Evolutionary conservation across 1,140 invertebrate species (phyloP).

Genomic region (Aphaenogaster ashmeadi): DNA sequence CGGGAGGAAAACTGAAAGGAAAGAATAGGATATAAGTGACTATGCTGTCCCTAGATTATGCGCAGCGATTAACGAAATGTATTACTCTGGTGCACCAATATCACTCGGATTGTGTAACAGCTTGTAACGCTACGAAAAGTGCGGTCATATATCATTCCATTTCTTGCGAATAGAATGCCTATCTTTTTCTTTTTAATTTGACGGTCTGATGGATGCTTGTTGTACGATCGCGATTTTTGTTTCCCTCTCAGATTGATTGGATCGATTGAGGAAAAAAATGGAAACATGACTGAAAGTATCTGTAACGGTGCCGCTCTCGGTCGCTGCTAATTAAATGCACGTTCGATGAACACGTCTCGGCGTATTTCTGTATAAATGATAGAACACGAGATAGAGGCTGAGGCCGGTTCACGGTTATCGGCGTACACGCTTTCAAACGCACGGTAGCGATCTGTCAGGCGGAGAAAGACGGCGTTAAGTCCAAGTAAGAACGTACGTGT

Average conservation of each 20-base stretch:
- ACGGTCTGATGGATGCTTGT: not conserved
- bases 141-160: not conserved
- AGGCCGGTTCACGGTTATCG: slow-evolving; percentile 59
- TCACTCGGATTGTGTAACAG: slow-evolving; percentile 17
- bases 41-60: not conserved
- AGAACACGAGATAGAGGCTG: slow-evolving; percentile 52
- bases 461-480: slow-evolving; percentile 74
- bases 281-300: not conserved
- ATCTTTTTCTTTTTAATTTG: not conserved
- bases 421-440: slow-evolving; percentile 69
- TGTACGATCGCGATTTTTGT: not conserved
- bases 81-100: not conserved
- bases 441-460: slow-evolving; percentile 78
- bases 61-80: slow-evolving; percentile 9
- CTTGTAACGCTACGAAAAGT: slow-evolving; percentile 3
- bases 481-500: slow-evolving; percentile 49
- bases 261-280: not conserved
- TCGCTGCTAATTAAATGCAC: slow-evolving; percentile 66
- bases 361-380: slow-evolving; percentile 71
- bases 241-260: not conserved
- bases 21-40: not conserved
- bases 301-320: slow-evolving; percentile 24
- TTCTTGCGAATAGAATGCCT: slow-evolving; percentile 5
- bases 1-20: not conserved
- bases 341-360: slow-evolving; percentile 53